Evolutionary conservation across 2,113 vertebrate genomes (phyloP).

Genomic region (Climacteris rufus): DNA sequence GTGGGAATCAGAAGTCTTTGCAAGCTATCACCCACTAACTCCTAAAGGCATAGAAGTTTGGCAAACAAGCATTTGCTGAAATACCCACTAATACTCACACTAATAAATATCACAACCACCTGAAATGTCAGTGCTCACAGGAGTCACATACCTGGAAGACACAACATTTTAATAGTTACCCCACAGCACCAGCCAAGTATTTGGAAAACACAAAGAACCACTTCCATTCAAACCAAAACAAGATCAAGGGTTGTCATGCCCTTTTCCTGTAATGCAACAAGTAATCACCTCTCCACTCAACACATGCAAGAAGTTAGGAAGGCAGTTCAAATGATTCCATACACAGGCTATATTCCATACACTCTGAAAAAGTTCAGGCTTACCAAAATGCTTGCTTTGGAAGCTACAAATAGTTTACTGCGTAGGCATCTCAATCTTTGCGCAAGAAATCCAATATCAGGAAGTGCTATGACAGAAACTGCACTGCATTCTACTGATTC

Average conservation of each 20-base stretch:
- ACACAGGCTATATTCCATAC: not conserved
- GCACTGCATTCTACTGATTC: not conserved
- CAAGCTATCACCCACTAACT: not conserved
- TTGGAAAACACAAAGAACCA: not conserved
- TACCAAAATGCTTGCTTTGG: not conserved
- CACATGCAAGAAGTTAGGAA: not conserved
- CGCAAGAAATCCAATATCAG: not conserved
- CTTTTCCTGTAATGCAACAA: not conserved
- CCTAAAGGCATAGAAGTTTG: not conserved
- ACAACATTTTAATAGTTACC: not conserved
- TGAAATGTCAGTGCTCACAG: not conserved
- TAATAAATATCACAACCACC: not conserved
- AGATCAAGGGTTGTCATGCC: not conserved
- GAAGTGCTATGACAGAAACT: not conserved
- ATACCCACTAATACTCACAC: not conserved
- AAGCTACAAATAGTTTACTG: not conserved
- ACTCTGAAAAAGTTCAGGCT: not conserved
- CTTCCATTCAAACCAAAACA: not conserved
- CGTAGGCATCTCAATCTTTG: not conserved
- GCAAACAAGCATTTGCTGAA: not conserved
- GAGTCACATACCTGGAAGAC: not conserved
- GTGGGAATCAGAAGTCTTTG: not conserved
- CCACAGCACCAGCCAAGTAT: not conserved
- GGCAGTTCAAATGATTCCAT: not conserved
- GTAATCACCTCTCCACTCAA: not conserved